Conservation (phyloP, 2,797 vertebrate genomes). For the Danio albolineatus region DNA sequence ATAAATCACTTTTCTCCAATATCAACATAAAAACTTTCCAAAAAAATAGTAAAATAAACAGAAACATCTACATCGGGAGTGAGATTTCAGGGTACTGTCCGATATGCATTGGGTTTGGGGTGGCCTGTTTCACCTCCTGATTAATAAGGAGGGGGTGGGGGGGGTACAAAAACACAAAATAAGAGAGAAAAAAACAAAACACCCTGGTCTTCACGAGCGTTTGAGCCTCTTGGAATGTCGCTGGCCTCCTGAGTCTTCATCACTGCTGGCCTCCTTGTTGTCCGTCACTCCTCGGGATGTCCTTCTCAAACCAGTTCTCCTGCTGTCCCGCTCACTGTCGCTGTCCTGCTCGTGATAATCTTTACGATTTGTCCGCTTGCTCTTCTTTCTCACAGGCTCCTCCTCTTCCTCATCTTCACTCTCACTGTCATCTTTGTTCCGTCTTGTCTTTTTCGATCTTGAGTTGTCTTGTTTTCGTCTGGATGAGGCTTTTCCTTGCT, state of each 20-base stretch:
- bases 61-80: conserved; percentile 50
- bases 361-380: conserved; percentile 73
- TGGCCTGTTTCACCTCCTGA: conserved; percentile 23
- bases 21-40: conserved; percentile 74
- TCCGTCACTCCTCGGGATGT: conserved; percentile 44
- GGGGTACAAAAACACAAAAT: background rate
- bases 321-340: conserved; percentile 85
- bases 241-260: conserved; percentile 72
- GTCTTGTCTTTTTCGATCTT: conserved; percentile 56
- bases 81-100: conserved; percentile 11
- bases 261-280: conserved; percentile 63
- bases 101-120: background rate
- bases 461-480: conserved; percentile 61
- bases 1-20: conserved; percentile 82
- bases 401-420: conserved; percentile 68
- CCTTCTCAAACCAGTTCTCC: conserved; percentile 72
- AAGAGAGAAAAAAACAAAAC: conserved; percentile 26
- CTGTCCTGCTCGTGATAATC: conserved; percentile 83
- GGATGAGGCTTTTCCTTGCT: conserved; percentile 18
- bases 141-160: conserved; percentile 29
- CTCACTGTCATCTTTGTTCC: conserved; percentile 65
- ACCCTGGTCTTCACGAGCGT: conserved; percentile 73
- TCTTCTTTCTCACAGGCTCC: conserved; percentile 74
- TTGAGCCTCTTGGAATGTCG: conserved; percentile 85
- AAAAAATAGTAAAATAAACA: conserved; percentile 60